A percentile compares a stretch with the other conserved stretches of the same genome.
Conservation (phyloP, 1,140 invertebrate genomes). For the Diabrotica undecimpunctata region DNA sequence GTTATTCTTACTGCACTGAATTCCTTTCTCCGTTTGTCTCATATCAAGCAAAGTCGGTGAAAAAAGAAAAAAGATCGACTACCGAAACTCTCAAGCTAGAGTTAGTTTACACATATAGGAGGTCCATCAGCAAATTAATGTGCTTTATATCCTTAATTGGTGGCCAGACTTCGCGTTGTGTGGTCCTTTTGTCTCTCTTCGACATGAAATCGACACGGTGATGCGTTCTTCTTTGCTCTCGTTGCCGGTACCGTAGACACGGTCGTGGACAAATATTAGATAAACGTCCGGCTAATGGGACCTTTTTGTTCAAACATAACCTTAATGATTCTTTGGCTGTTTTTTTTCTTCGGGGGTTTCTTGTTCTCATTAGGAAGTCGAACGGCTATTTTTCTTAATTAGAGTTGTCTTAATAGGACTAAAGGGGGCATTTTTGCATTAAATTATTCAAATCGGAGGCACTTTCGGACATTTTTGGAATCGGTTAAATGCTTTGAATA, state of each 20-base stretch:
- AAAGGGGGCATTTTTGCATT: slow-evolving; percentile 13
- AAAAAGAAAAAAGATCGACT: slow-evolving; percentile 1
- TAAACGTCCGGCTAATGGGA: slow-evolving; percentile 46
- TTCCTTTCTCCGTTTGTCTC: background rate
- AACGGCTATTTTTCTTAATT: slow-evolving; percentile 18
- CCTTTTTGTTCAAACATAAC: slow-evolving; percentile 48
- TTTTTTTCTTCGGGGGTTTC: slow-evolving; percentile 6
- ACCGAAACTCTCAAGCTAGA: slow-evolving; percentile 18
- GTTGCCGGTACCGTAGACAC: slow-evolving; percentile 38
- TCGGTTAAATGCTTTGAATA: slow-evolving; percentile 3
- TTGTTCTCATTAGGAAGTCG: slow-evolving; percentile 16
- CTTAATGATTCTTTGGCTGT: slow-evolving; percentile 42
- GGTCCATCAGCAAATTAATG: slow-evolving; percentile 48
- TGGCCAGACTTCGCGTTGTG: slow-evolving; percentile 46
- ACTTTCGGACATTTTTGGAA: slow-evolving; percentile 7
- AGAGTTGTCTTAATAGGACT: slow-evolving; percentile 15
- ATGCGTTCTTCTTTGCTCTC: slow-evolving; percentile 27
- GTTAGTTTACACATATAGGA: slow-evolving; percentile 40
- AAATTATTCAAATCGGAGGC: slow-evolving; percentile 10
- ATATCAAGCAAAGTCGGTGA: background rate
- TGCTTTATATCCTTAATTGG: slow-evolving; percentile 50
- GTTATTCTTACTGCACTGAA: too few species aligned
- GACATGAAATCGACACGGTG: slow-evolving; percentile 15
- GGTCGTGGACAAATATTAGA: slow-evolving; percentile 48
- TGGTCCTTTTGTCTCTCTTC: slow-evolving; percentile 40